These are phyloP conservation scores for Gryon sp. DNA, from an alignment of 1,140 invertebrate genomes.

Conservation along the genomic window DNA sequence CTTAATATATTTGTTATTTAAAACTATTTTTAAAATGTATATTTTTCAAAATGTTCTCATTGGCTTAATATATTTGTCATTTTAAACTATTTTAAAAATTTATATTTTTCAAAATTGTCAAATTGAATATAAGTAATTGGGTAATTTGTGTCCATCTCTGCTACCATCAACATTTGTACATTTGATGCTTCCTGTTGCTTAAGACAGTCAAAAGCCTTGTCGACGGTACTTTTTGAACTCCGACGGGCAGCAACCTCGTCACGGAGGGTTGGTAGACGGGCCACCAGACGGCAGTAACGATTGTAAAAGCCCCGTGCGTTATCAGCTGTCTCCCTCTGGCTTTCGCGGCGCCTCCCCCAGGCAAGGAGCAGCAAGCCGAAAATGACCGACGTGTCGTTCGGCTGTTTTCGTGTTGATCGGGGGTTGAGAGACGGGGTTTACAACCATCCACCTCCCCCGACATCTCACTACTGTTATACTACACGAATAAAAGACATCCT, in stretches of 20 bases:
- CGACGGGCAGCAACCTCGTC: conserved; percentile 20
- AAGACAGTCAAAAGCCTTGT: conserved; percentile 1
- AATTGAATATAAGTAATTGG: no score
- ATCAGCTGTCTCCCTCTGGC: conserved; percentile 34
- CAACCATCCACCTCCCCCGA: conserved; percentile 48
- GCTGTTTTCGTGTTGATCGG: conserved; percentile 35
- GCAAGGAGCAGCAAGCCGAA: conserved; percentile 1
- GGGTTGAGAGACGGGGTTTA: conserved; percentile 45
- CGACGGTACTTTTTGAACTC: conserved; percentile 43
- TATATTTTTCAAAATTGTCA: no score
- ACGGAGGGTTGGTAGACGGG: conserved; percentile 50
- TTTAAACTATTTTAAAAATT: no score
- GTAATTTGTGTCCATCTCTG: no score
- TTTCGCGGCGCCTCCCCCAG: background rate
- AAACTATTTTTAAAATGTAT: no score
- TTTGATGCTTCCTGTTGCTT: conserved; percentile 52
- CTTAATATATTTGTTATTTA: no score
- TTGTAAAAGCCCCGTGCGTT: conserved; percentile 26
- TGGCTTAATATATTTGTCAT: no score
- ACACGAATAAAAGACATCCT: conserved; percentile 68
- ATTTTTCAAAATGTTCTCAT: no score
- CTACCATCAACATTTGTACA: conserved; percentile 9
- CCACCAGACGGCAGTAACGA: conserved; percentile 63
- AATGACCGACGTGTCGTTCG: conserved; percentile 40
- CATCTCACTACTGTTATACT: conserved; percentile 57